Evolutionary conservation across 37 sponge, comb jelly and placozoan genomes (phyloP), one percentile per base, ranked within the genome.

Genomic region (Oopsacas minuta): DNA sequence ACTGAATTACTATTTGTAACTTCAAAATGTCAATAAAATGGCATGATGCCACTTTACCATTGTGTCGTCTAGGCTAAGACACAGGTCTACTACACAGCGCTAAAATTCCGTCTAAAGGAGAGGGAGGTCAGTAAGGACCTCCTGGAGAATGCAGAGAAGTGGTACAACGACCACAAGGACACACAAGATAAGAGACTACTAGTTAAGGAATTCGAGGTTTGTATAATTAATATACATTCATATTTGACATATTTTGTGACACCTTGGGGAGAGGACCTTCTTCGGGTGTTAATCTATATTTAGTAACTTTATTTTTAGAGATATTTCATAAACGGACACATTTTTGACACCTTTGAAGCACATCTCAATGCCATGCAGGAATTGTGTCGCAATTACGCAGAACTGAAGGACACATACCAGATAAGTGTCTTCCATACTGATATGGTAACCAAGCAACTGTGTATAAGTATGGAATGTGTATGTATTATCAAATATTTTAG

Each of bases 81-180:
- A 12, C 20, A 61, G 75, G 75, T 61, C 32, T 61, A 61, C 75
- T 61, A 61, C 22, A 25, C 28, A 12, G 75, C 75, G 30, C 75
- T 61, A 3, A 10, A 61, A 25, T 61, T 61, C 75, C 75, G 75
- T 34, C 28, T 61, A 34, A 61, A 25, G 75, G 75, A 61, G 75
- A 61, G 75, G 28, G 75, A 25, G 30, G 28, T 61, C 28, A 12
- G 75, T 20, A 61, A 61, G 75, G 75, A 61, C 75, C 30, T 61
- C 1, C 20, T 61, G 30, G 28, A 61, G 17, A 61, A 61, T 7
- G 75, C 75, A 20, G 75, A 61, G 22, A 61, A n/a, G 75, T 61
- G 75, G 75, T 61, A 61, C 75, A 5, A 7, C 28, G 75, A 61
- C 75, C 75, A 61, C 75, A 61, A 61, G 75, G 75, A 61, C 75